A percentile compares a stretch with the other conserved stretches of the same genome.
Conservation (phyloP, 2,113 vertebrate genomes). For the Ibidorhyncha struthersii region DNA sequence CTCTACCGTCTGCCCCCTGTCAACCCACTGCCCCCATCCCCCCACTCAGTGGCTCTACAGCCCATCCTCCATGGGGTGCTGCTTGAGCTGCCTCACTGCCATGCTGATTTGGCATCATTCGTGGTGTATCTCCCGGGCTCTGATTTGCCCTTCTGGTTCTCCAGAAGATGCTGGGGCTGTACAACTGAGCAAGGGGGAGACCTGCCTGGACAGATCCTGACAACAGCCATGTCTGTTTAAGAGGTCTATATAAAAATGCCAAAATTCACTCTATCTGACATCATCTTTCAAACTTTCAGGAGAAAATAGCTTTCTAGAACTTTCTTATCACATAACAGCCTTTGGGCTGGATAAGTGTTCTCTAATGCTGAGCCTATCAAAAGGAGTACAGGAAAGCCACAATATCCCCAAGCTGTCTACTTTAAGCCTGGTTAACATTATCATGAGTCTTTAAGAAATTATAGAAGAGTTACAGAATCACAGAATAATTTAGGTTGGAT, state of each 20-base stretch:
- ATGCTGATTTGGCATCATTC: background rate
- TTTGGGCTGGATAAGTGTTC: background rate
- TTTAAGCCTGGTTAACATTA: background rate
- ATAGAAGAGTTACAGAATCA: background rate
- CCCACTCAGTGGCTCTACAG: background rate
- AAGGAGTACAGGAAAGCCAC: background rate
- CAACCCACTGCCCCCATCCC: background rate
- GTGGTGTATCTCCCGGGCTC: background rate
- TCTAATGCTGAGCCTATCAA: background rate
- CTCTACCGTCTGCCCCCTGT: background rate
- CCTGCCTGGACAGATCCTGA: background rate
- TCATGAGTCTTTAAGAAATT: background rate
- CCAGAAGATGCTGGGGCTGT: background rate
- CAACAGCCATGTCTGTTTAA: background rate
- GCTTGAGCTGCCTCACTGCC: background rate
- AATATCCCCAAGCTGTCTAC: background rate
- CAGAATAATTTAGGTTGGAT: background rate
- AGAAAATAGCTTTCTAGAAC: background rate
- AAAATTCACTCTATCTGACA: background rate
- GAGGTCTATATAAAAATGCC: background rate
- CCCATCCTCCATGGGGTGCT: background rate
- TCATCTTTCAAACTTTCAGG: background rate
- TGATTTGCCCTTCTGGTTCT: background rate
- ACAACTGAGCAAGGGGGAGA: background rate
- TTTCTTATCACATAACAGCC: background rate